Evolutionary conservation across 2,113 vertebrate genomes (phyloP).

Genomic region (Brachionichthys hirsutus): DNA sequence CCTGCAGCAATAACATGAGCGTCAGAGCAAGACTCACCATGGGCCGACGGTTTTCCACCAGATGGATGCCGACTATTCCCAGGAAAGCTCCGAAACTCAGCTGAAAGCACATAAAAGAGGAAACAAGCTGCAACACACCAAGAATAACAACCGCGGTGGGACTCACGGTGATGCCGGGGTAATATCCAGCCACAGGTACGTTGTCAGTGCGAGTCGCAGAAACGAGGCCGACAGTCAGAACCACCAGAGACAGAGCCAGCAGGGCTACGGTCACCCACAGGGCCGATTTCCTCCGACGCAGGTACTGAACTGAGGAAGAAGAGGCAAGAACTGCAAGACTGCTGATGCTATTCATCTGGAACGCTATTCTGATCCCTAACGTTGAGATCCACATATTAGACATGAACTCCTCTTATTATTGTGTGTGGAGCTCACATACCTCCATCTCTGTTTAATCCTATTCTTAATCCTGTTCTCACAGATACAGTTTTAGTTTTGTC

Average conservation of each 20-base stretch:
- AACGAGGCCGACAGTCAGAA: constrained; percentile 85
- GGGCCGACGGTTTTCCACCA: constrained; percentile 92
- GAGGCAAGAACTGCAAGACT: no score
- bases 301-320: constrained; percentile 75
- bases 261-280: constrained; percentile 85
- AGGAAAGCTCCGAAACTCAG: constrained; percentile 94
- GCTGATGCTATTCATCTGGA: no score
- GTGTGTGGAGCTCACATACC: no score
- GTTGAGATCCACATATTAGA: no score
- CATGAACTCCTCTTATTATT: no score
- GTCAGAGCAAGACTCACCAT: constrained; percentile 82
- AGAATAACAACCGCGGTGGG: background rate
- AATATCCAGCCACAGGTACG: constrained; percentile 89
- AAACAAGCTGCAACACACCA: background rate
- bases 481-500: no score
- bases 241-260: constrained; percentile 81
- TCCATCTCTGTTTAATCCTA: no score
- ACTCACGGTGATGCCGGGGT: constrained; percentile 93
- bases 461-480: no score
- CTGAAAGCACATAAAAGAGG: constrained; percentile 64
- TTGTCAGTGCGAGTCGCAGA: constrained; percentile 90
- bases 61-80: constrained; percentile 87
- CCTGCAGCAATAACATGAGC: background rate
- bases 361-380: no score
- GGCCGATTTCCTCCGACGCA: constrained; percentile 82